phyloP scores from a whole-genome alignment of 2,113 vertebrate genomes.

The Equus przewalskii region DNA sequence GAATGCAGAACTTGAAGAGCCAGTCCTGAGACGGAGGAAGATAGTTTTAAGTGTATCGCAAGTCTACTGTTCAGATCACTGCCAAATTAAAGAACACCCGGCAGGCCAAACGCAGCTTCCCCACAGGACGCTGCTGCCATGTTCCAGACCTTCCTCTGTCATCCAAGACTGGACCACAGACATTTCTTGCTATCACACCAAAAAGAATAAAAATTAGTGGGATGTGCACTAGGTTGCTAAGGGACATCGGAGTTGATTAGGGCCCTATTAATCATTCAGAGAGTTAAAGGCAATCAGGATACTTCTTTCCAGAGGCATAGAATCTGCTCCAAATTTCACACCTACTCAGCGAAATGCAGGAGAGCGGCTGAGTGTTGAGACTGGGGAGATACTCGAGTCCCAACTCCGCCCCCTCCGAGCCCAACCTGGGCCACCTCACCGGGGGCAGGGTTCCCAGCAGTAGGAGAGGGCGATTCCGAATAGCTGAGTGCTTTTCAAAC shows the following conservation, averaged over 20 bases:
- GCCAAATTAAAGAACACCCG: background rate
- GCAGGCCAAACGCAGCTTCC: background rate
- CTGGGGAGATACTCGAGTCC: background rate
- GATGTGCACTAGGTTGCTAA: background rate
- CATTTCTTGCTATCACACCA: background rate
- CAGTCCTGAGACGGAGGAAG: constrained; percentile 54
- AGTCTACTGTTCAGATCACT: background rate
- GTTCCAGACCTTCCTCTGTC: background rate
- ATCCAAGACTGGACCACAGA: background rate
- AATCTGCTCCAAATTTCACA: background rate
- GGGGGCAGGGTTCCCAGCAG: background rate
- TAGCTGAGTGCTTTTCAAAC: background rate
- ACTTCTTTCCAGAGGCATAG: background rate
- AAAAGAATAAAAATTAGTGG: background rate
- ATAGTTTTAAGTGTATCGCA: background rate
- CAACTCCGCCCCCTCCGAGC: background rate
- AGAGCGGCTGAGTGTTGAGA: background rate
- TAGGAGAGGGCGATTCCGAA: background rate
- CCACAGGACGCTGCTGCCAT: background rate
- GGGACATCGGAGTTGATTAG: background rate
- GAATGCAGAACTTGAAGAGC: constrained; percentile 62
- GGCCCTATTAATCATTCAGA: background rate
- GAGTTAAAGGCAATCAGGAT: background rate
- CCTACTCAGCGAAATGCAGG: background rate
- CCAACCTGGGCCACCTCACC: background rate